Base-by-base conservation (phyloP, 1,140 invertebrate species). In the Aphidius gifuensis region DNA sequence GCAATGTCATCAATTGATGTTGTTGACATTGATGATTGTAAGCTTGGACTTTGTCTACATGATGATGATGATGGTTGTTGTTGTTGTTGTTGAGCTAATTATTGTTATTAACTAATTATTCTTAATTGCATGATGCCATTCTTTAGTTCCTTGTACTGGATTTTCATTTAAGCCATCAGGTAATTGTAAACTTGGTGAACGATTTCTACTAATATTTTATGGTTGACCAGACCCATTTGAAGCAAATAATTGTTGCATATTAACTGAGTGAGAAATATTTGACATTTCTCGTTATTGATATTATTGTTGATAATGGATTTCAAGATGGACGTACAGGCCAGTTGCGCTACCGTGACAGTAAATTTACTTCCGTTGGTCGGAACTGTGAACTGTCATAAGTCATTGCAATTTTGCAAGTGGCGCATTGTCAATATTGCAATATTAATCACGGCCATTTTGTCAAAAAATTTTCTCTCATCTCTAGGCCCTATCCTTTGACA, bases 121-220 rank as follows among this genome's bases (percentile, higher is more conserved):
- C 44, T 94, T 98, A 55, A 99, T 96, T 67, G 90, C 91, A 74
- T 95, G 90, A 78, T 99, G 97, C 98, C 97, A 99, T 75, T 98
- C 95, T 82, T 98, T 98, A 66, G 89, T 91, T 69, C 89, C 90
- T 67, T 90, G 86, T n/a, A 90, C 87, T 38, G 90, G 88, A 65
- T 86, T 87, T 11, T 84, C 78, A 64, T 85, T 85, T 48, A 85
- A 71, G 39, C 85, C 87, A 51, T 81, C 84, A 39, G 86, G 85
- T 54, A 88, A 76, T 72, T 87, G 85, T 8, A 85, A 75, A 68
- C 77, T 81, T 53, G 76, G 80, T 44, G 79, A 57, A 51, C 75
- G 70, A 61, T 76, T 78, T 57, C 78, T 75, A 43, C 67, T 71
- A 4, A 76, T 56, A 42, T 75, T 64, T 8, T 67, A 70, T 0